Evolutionary conservation across 2,888 invertebrate species (phyloP).

Genomic region (Thysanoteuthis rhombus): DNA sequence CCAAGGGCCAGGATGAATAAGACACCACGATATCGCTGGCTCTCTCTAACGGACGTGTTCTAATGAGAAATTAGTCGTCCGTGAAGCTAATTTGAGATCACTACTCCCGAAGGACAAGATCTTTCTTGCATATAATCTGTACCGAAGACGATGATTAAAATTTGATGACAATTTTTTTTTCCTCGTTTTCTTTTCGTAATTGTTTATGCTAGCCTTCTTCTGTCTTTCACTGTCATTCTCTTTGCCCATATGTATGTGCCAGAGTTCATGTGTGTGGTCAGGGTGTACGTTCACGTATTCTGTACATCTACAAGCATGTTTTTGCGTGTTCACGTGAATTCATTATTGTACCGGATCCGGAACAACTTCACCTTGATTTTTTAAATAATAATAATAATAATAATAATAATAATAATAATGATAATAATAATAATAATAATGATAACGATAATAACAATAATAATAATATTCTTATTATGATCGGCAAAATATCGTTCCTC

Average conservation of each 20-base stretch:
- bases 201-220: not conserved
- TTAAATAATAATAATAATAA: no score
- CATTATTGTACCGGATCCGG: no score
- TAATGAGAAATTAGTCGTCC: slow-evolving; percentile 12
- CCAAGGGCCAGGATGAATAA: not conserved
- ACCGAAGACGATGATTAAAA: not conserved
- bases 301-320: no score
- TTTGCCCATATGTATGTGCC: not conserved
- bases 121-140: not conserved
- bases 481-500: no score
- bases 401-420: no score
- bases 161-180: not conserved
- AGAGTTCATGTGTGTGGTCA: no score
- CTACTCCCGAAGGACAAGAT: not conserved
- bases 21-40: not conserved
- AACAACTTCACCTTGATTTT: no score
- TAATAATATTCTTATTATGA: no score
- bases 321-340: no score
- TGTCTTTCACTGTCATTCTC: not conserved
- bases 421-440: no score
- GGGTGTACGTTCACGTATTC: no score
- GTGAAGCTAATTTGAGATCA: not conserved
- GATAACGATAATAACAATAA: no score
- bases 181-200: not conserved
- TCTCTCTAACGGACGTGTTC: not conserved